Evolutionary conservation across 2,797 vertebrate genomes (phyloP).

Genomic region (Bryconaethiops microstoma): DNA sequence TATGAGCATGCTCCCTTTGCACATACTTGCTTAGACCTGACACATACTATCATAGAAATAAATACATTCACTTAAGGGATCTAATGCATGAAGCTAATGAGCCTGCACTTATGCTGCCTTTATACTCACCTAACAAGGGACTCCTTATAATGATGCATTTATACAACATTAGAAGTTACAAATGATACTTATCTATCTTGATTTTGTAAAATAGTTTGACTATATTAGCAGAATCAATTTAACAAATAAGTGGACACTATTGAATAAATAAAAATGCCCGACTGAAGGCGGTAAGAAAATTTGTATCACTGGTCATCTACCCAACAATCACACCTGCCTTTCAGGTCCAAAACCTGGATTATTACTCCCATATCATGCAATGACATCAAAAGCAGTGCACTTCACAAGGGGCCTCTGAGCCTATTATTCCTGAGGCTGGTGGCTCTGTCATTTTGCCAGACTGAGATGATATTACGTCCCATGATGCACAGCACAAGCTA

Average conservation of each 20-base stretch:
- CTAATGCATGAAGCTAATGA: too few relatives aligned
- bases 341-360: neutral
- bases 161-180: too few relatives aligned
- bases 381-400: slow-evolving; percentile 4
- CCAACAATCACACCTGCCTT: neutral
- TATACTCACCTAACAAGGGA: too few relatives aligned
- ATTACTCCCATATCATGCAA: neutral
- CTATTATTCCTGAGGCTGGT: neutral
- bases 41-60: too few relatives aligned
- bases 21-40: too few relatives aligned
- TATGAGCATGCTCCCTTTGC: too few relatives aligned
- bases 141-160: too few relatives aligned
- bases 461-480: neutral
- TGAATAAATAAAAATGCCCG: neutral
- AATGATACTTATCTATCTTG: too few relatives aligned
- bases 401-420: neutral
- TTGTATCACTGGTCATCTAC: neutral
- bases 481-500: neutral
- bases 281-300: neutral
- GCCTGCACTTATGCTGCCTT: too few relatives aligned
- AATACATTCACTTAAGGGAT: too few relatives aligned
- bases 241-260: neutral
- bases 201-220: too few relatives aligned
- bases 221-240: neutral
- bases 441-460: slow-evolving; percentile 2